Base-by-base conservation (phyloP, 1,140 invertebrate species). In the Sarcophaga bullata region DNA sequence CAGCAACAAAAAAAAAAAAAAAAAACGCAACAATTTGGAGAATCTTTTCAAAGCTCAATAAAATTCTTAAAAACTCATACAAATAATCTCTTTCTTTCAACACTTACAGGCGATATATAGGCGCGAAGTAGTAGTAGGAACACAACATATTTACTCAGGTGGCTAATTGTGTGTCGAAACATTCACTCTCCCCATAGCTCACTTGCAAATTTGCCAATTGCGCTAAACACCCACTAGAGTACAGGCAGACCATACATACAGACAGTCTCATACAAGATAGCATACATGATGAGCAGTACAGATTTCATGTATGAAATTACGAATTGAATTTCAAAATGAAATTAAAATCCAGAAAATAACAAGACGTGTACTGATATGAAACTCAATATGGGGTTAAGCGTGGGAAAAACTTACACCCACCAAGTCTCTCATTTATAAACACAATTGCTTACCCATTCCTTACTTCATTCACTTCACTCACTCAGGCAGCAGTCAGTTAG, bases 341-440 rank as follows among this genome's bases (percentile, higher is more conserved):
- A 49, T 52, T 72, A 50, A 25, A 52, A 13, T 78, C n/a, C 73
- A 76, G 48, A 58, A 58, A 58, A 58, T n/a, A 58, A 58, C 10
- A 58, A 58, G 13, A 58, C 54, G 13, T 13, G n/a, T 58, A n/a
- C 6, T 76, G 9, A n/a, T 8, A 25, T 78, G 75, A 50, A 78
- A 78, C 75, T 78, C 75, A 19, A 78, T 49, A 78, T 78, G 75
- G 75, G 75, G 75, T 50, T 50, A 78, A 78, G 75, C 75, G 75
- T 78, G 75, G 75, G 75, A 78, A 78, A 78, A 78, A 52, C 1
- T 78, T 52, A 78, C 75, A 50, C 75, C 75, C 75, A 78, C 75
- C 48, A 46, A 75, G 13, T 13, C 54, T 58, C 15, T 37, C n/a
- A n/a, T 37, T 4, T 4, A 37, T 37, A 37, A 1, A 37, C 25